These are phyloP conservation scores for Denticeps clupeoides DNA, from an alignment of 2,797 vertebrate species.

Conservation along the genomic window DNA sequence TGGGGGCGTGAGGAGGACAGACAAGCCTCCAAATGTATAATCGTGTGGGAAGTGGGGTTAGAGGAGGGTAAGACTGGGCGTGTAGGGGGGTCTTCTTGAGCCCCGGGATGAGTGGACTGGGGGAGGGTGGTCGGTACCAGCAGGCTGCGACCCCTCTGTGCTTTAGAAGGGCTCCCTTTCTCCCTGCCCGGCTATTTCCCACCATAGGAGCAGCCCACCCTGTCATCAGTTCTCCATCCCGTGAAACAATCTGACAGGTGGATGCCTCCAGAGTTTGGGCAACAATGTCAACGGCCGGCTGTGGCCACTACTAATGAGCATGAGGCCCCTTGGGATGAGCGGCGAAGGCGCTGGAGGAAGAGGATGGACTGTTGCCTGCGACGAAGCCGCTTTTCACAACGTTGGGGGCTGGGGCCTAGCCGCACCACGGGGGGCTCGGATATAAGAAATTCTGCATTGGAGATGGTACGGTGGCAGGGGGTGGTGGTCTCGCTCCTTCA, in stretches of 20 bases:
- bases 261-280: constrained; percentile 3
- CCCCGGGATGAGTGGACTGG: neutral
- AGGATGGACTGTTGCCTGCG: neutral
- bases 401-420: too few relatives aligned
- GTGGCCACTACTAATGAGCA: neutral
- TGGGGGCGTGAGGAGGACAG: constrained; percentile 5
- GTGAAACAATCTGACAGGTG: constrained; percentile 14
- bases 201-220: neutral
- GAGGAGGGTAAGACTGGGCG: neutral
- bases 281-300: constrained; percentile 5
- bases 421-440: too few relatives aligned
- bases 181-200: neutral
- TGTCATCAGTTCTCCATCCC: constrained; percentile 2
- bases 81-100: too few relatives aligned
- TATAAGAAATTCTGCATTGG: neutral
- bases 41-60: constrained; percentile 11
- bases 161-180: neutral
- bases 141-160: neutral
- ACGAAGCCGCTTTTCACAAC: too few relatives aligned
- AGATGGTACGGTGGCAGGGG: neutral
- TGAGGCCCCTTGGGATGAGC: neutral
- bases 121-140: neutral
- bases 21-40: neutral
- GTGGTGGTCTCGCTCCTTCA: too few relatives aligned
- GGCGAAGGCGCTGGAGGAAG: neutral